phyloP scores from a whole-genome alignment of 2,113 vertebrate genomes.

The human region DNA sequence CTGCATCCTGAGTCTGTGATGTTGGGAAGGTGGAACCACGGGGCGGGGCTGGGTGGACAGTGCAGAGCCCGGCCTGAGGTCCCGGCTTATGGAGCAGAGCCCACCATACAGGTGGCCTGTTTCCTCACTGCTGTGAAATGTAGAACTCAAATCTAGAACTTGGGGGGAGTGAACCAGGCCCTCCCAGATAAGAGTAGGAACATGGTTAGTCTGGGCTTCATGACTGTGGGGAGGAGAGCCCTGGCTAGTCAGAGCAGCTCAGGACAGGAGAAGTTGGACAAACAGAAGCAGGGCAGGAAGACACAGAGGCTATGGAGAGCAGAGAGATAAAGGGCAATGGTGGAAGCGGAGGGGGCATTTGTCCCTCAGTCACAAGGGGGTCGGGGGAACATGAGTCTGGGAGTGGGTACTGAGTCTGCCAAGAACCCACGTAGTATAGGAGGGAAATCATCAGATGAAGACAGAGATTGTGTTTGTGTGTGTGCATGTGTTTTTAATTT shows the following conservation, averaged over 20 bases:
- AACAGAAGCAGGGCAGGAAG: not conserved
- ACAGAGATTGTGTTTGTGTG: no score
- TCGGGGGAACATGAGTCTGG: not conserved
- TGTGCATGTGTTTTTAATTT: no score
- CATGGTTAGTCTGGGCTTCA: not conserved
- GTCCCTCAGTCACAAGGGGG: not conserved
- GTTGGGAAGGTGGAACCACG: not conserved
- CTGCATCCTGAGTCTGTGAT: not conserved
- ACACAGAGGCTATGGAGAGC: not conserved
- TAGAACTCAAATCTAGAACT: not conserved
- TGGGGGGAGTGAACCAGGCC: no score
- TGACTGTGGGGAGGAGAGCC: not conserved
- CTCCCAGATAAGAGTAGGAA: not conserved
- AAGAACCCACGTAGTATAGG: no score
- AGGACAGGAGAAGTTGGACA: not conserved
- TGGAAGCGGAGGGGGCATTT: not conserved
- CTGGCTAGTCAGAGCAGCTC: not conserved
- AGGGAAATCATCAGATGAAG: not conserved
- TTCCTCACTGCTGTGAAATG: not conserved
- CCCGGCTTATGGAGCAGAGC: not conserved
- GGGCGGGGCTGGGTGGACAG: not conserved
- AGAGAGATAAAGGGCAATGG: not conserved
- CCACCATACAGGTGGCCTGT: not conserved
- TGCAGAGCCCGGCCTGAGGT: not conserved
- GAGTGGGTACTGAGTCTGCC: not conserved